Percentiles rank a stretch among this genome's conserved stretches.
Conservation (phyloP, 2,113 vertebrate species). For the Symphodus melops region DNA sequence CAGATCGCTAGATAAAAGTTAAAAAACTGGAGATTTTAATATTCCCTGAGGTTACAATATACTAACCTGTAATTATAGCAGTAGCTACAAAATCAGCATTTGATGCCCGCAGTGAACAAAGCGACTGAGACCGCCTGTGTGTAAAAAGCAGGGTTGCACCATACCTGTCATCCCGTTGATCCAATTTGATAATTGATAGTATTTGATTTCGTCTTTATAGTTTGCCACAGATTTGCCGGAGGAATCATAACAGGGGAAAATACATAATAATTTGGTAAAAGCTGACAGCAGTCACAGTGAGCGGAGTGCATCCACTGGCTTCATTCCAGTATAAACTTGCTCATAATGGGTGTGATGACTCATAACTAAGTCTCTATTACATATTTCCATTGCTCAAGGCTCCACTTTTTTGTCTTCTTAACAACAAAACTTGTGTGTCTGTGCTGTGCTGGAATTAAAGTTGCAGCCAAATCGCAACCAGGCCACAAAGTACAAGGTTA, state of each 20-base stretch:
- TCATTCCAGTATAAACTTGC: conserved; percentile 6
- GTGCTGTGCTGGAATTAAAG: not conserved
- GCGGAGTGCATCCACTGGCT: not conserved
- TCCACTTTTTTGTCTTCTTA: not conserved
- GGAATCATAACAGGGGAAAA: not conserved
- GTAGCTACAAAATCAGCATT: too few species aligned
- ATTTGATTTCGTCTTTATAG: not conserved
- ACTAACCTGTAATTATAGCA: too few species aligned
- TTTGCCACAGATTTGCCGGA: not conserved
- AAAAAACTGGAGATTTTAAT: too few species aligned
- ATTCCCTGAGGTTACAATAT: too few species aligned
- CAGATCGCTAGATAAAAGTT: too few species aligned
- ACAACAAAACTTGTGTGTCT: not conserved
- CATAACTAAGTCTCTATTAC: not conserved
- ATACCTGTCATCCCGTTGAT: too few species aligned
- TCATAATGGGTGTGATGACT: conserved; percentile 1
- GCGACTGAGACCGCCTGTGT: too few species aligned
- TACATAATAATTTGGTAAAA: too few species aligned
- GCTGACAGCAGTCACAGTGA: not conserved
- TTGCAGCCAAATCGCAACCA: not conserved
- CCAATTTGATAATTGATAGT: not conserved
- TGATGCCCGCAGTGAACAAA: too few species aligned
- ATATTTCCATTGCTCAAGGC: not conserved
- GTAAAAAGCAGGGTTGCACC: too few species aligned
- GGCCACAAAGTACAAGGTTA: too few species aligned